Percentiles rank a stretch among this genome's conserved stretches.
Conservation (phyloP, 2,113 vertebrate species). For the Oxygymnocypris stewartii region DNA sequence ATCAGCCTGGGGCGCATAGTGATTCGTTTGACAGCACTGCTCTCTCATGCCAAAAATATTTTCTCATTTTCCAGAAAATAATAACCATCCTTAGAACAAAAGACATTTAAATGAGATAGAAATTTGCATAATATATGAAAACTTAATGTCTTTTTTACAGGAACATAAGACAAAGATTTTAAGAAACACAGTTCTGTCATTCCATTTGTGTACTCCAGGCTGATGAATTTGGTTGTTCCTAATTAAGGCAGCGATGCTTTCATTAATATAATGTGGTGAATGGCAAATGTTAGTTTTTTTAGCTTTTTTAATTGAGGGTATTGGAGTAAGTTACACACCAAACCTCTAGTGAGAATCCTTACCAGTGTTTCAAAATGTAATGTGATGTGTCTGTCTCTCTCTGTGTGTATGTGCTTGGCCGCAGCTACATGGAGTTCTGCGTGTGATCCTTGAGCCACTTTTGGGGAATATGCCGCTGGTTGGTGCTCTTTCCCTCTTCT, state of each 20-base stretch:
- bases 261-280: background rate
- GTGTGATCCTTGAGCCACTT: constrained; percentile 85
- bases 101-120: background rate
- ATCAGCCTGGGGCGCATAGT: background rate
- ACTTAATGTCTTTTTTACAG: background rate
- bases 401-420: constrained; percentile 24
- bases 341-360: background rate
- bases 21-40: background rate
- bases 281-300: background rate
- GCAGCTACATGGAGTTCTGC: constrained; percentile 84
- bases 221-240: background rate
- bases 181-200: background rate
- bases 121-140: background rate
- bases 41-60: background rate
- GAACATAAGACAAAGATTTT: background rate
- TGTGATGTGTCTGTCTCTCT: background rate
- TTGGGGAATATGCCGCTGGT: constrained; percentile 86
- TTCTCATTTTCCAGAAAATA: background rate
- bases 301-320: background rate
- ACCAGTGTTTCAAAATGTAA: background rate
- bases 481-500: constrained; percentile 85
- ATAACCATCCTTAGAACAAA: background rate
- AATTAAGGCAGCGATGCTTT: background rate
- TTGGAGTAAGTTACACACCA: background rate
- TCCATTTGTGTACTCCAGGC: background rate